phyloP scores from a whole-genome alignment of 2,113 vertebrate genomes.

The Myotis davidii region DNA sequence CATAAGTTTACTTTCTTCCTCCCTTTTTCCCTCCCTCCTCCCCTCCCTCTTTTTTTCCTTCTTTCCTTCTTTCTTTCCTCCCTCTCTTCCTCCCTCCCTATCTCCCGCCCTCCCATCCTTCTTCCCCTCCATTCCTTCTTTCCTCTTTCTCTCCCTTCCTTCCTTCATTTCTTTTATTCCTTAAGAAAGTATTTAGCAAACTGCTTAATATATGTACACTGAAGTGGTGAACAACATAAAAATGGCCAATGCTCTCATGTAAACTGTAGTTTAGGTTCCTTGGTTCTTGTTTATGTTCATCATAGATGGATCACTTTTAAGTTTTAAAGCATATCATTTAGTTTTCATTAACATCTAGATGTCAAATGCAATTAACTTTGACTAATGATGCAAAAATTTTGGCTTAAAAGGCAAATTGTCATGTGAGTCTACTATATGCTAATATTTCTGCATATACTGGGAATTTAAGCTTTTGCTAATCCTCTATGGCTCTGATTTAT shows the following conservation, averaged over 20 bases:
- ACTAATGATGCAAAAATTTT: constrained; percentile 16
- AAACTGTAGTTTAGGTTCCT: neutral
- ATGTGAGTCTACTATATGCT: neutral
- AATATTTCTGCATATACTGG: neutral
- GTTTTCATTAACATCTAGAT: constrained; percentile 26
- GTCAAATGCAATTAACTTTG: neutral
- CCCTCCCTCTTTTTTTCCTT: neutral
- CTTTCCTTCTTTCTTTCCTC: neutral
- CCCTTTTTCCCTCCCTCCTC: neutral
- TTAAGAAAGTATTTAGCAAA: neutral
- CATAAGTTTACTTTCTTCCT: neutral
- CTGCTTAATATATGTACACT: neutral
- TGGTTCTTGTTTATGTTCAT: neutral
- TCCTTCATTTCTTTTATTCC: neutral
- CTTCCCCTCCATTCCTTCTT: neutral
- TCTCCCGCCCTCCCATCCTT: neutral
- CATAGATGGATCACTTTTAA: constrained; percentile 17
- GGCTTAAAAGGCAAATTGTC: constrained; percentile 14
- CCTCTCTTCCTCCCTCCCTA: neutral
- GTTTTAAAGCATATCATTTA: constrained; percentile 23
- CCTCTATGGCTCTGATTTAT: neutral
- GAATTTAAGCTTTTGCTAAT: constrained; percentile 28
- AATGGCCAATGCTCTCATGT: neutral
- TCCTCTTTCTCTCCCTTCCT: neutral
- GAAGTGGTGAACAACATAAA: neutral